Base-by-base conservation (phyloP, 1,140 invertebrate species). In the Galleria mellonella region DNA sequence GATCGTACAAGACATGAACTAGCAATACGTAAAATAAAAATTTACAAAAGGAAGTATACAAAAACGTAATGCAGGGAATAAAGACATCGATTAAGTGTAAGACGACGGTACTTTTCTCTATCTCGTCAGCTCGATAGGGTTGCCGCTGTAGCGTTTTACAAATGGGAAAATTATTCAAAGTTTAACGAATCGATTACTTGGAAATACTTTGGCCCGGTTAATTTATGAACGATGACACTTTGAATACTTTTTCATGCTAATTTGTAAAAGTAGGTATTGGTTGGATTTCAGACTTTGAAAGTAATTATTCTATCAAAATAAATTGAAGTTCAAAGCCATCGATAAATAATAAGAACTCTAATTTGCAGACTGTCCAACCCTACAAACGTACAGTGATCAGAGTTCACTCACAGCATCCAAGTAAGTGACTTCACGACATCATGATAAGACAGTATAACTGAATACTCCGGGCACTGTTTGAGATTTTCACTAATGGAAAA, bases 401-500 rank as follows among this genome's bases (percentile, higher is more conserved):
- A 14, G 33, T 38, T 39, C 47, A 39, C 6, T 23, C 17, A 23
- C 17, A 23, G 14, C 13, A 37, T 9, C 35, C 12, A 13, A 23
- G 35, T 15, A 23, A 33, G 32, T 33, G 32, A 2, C 32, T 11
- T 35, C 9, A 12, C 28, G 41, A 36, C 41, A 17, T 45, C 43
- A 40, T 43, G 53, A 56, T 51, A 43, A 47, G 37, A 37, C 17
- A 17, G 33, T 32, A 29, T 42, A 42, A 36, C 40, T 15, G 43
- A 42, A 47, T 37, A 37, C 15, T 13, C 44, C 14, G 47, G 52
- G 32, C 33, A 50, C 39, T 33, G 47, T 51, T 53, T 51, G 63
- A 65, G 62, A 67, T 74, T 72, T 76, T 69, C 69, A 65, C 57
- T 74, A 82, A 74, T 74, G 72, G 73, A 74, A 81, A 76, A 78